Conservation (phyloP, 2,113 vertebrate genomes). For the Eupsittula cactorum region DNA sequence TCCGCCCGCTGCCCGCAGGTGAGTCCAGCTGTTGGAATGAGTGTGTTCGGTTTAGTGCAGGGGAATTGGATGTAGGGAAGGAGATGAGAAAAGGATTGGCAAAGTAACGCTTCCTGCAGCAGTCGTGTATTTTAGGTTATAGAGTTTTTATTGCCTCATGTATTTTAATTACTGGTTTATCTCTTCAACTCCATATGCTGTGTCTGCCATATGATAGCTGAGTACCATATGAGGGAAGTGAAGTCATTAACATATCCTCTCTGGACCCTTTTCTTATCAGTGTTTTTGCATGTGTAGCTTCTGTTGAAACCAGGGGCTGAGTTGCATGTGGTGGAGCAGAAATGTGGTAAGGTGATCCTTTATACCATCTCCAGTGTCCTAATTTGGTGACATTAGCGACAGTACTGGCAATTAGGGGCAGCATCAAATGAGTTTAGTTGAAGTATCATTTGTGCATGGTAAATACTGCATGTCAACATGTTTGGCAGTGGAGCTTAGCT, state of each 20-base stretch:
- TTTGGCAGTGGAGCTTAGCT: neutral
- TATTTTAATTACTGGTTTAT: neutral
- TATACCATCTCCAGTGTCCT: neutral
- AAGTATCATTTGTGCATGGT: fast-evolving
- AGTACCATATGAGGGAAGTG: neutral
- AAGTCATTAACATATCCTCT: neutral
- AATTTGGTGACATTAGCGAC: fast-evolving
- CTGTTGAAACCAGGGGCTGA: neutral
- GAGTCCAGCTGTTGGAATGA: neutral
- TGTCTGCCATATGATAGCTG: neutral
- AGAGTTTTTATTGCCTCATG: fast-evolving
- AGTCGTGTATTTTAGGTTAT: fast-evolving
- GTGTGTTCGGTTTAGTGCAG: fast-evolving
- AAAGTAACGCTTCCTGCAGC: neutral
- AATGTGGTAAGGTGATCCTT: neutral
- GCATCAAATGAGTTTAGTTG: too few species aligned
- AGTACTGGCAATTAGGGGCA: neutral
- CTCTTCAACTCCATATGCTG: neutral
- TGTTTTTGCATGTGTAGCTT: neutral
- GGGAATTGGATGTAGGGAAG: too few species aligned
- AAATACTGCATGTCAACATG: neutral
- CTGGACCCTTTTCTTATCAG: neutral
- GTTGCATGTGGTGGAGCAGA: fast-evolving
- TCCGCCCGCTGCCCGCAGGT: conserved; percentile 72
- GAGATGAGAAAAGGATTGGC: neutral